Evolutionary conservation across 1,140 invertebrate genomes (phyloP), one percentile per base, ranked within the genome.

Genomic region (Papilio helenus): DNA sequence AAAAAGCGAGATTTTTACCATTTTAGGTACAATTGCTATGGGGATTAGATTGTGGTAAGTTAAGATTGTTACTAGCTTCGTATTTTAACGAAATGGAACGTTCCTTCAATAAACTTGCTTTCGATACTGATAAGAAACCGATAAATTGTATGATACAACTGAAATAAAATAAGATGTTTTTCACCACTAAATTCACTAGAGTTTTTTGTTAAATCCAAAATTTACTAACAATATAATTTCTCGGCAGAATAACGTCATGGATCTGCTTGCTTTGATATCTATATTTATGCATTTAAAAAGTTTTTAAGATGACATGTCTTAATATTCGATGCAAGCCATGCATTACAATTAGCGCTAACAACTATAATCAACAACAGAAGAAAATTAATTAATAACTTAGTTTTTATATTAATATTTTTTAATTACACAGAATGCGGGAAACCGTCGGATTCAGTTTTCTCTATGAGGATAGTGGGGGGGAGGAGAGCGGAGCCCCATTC

Each of bases 381-480:
- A 68, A 78, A 73, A 79, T 79, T 20, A 42, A 20, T 14, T 2
- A 51, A 39, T 72, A 79, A 1, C 4, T 51, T 46, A 44, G 9
- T 1, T 58, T n/a, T 42, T 12, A 39, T 23, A 39, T 20, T n/a
- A 46, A 26, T 26, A 51, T 51, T 20, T 77, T 8, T 5, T 42
- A 39, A 14, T 42, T 26, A 65, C 61, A 58, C 81, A 95, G 95
- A 94, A 86, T 95, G 95, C 81, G 95, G 95, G 0, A 80, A 81
- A 68, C 88, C 90, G 1, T 89, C 94, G 16, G 90, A 91, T 39
- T 84, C 86, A 51, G 89, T 90, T n/a, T 82, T 95, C 23, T 95
- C 95, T 2, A 95, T 95, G 81, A 93, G 96, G 72, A 97, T 97
- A 68, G 96, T 97, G 0, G 96, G 96, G 10, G 97, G 96, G 9